phyloP scores from a whole-genome alignment of 2,113 vertebrate genomes.

The Willisornis vidua region DNA sequence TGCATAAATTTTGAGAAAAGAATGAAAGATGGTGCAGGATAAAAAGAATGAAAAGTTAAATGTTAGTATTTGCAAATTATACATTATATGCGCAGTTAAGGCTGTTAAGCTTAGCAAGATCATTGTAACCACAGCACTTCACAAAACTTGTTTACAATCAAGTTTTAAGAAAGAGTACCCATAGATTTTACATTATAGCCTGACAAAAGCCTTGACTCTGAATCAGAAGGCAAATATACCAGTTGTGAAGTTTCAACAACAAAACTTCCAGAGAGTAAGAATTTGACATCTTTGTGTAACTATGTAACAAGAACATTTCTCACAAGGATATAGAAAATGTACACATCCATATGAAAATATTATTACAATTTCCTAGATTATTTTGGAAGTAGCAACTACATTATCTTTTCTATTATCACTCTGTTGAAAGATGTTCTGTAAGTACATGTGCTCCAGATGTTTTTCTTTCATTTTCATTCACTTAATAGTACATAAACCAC shows the following conservation, averaged over 20 bases:
- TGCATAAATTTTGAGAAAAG: slow-evolving; percentile 60
- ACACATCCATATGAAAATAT: background rate
- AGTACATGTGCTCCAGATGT: background rate
- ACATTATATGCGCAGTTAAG: slow-evolving; percentile 77
- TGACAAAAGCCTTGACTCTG: background rate
- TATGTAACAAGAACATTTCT: background rate
- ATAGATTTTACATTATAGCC: background rate
- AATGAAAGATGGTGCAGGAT: slow-evolving; percentile 74
- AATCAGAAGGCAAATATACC: background rate
- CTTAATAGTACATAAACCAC: background rate
- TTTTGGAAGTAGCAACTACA: background rate
- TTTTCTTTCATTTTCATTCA: background rate
- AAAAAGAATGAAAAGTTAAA: slow-evolving; percentile 78
- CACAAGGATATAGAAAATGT: background rate
- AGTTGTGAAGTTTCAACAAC: background rate
- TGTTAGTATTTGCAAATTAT: slow-evolving; percentile 82
- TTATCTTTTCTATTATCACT: background rate
- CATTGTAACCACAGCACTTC: slow-evolving; percentile 8
- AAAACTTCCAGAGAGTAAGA: background rate
- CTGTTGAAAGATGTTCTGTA: background rate
- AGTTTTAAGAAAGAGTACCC: slow-evolving; percentile 55
- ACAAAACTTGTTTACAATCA: background rate
- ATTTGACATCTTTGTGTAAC: background rate
- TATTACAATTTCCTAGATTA: background rate
- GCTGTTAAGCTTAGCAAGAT: slow-evolving; percentile 47